These are phyloP conservation scores for Podarcis lilfordi DNA, from an alignment of 2,797 vertebrate species.

Conservation along the genomic window DNA sequence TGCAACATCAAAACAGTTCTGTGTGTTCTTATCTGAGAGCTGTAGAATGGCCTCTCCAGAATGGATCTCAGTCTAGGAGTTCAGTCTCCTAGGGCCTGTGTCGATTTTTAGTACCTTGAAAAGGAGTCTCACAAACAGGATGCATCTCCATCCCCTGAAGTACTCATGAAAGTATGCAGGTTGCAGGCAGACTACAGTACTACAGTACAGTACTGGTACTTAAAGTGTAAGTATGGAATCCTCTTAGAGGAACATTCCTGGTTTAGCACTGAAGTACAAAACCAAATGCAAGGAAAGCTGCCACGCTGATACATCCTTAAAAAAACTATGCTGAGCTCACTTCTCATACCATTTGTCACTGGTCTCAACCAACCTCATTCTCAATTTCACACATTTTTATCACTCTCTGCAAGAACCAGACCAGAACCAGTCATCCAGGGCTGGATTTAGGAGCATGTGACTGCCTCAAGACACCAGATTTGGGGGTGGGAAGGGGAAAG, in stretches of 20 bases:
- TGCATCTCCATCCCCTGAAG: neutral
- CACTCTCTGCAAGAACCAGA: neutral
- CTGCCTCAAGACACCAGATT: neutral
- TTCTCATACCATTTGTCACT: neutral
- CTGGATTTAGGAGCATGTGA: neutral
- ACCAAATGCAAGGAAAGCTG: neutral
- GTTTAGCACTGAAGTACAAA: neutral
- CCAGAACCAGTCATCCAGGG: neutral
- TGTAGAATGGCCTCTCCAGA: neutral
- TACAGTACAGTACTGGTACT: neutral
- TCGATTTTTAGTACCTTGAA: neutral
- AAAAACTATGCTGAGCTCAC: neutral
- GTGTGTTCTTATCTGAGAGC: slow-evolving; percentile 26
- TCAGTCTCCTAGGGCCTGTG: neutral
- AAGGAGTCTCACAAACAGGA: neutral
- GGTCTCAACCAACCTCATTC: neutral
- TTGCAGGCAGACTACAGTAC: neutral
- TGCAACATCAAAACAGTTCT: neutral
- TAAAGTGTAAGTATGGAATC: neutral
- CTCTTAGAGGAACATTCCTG: neutral
- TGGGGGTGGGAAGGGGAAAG: too few relatives aligned
- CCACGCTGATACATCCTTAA: neutral
- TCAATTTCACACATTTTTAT: neutral
- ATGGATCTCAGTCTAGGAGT: neutral
- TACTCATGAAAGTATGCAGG: neutral